phyloP scores from a whole-genome alignment of 2,113 vertebrate genomes.

The Sebastes fasciatus region DNA sequence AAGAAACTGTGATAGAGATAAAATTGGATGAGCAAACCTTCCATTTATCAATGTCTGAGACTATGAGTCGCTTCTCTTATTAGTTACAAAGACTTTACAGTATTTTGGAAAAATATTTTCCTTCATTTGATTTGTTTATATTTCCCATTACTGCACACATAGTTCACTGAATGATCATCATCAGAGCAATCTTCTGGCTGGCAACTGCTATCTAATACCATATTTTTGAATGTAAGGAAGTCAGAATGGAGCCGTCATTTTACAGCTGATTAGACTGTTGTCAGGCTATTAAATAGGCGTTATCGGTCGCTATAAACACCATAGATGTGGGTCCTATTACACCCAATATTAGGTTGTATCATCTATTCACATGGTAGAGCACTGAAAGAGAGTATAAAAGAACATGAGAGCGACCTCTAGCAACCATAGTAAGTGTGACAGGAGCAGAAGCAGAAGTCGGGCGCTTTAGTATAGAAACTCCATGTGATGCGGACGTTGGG shows the following conservation, averaged over 20 bases:
- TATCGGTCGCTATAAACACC: no score
- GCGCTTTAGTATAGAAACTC: no score
- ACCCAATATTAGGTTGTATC: no score
- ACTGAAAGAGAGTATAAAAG: no score
- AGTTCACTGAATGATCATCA: background rate
- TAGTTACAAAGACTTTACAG: background rate
- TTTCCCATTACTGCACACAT: background rate
- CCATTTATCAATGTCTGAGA: conserved; percentile 6
- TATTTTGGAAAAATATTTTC: background rate
- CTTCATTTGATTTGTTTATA: background rate
- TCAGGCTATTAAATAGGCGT: no score
- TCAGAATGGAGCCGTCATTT: background rate
- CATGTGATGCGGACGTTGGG: no score
- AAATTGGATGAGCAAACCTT: conserved; percentile 40
- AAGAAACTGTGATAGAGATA: conserved; percentile 37
- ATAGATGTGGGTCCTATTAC: no score
- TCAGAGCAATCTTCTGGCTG: background rate
- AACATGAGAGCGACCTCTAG: no score
- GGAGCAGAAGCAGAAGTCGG: no score
- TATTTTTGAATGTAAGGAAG: background rate
- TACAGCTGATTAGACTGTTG: no score
- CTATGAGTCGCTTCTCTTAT: conserved; percentile 14
- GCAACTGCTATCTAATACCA: background rate
- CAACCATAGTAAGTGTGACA: no score
- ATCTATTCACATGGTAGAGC: no score